Evolutionary conservation across 2,797 vertebrate species (phyloP), one percentile per base, ranked within the genome.

Genomic region (Anguilla obscura): DNA sequence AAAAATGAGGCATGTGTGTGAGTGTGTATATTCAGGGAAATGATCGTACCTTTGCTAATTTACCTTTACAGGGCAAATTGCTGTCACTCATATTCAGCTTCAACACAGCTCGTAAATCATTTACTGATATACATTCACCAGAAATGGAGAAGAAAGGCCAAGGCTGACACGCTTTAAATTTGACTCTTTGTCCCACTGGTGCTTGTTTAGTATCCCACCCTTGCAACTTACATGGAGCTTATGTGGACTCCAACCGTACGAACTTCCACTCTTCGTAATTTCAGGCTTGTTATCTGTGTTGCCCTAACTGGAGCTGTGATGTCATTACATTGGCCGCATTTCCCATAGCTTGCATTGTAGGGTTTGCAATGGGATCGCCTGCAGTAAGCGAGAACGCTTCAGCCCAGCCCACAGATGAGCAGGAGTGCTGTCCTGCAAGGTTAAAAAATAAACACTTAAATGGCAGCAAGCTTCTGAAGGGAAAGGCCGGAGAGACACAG

Each of bases 271-370:
- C n/a, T 84, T 84, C 27, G 82, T 52, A 3, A 74, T 86, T 84
- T 88, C 84, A 30, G 87, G 87, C 87, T 89, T 86, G 79, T 89
- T 87, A 88, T 86, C 74, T 33, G 85, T 36, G 18, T 50, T 27
- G n/a, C n/a, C n/a, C 3, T 84, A 48, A 54, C 27, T 12, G 52
- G 82, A 84, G 2, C 48, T 30, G 45, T 50, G 5, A 82, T 82
- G 54, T 30, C 83, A 56, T 18, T 50, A 33, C 60, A 30, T 85
- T 60, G 52, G 56, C 56, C 60, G 27, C 84, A 36, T 58, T 14
- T 85, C 4, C 52, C n/a, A 33, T 79, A 56, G 54, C 30, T 60
- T 33, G 63, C 63, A 66, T 66, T 66, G 63, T 9, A 27, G 30
- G 27, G 12, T 58, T 60, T 85, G 84, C 27, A 21, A 18, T 85